These are phyloP conservation scores for Aleiodes alternator DNA, from an alignment of 2,888 invertebrate species.

Conservation along the genomic window DNA sequence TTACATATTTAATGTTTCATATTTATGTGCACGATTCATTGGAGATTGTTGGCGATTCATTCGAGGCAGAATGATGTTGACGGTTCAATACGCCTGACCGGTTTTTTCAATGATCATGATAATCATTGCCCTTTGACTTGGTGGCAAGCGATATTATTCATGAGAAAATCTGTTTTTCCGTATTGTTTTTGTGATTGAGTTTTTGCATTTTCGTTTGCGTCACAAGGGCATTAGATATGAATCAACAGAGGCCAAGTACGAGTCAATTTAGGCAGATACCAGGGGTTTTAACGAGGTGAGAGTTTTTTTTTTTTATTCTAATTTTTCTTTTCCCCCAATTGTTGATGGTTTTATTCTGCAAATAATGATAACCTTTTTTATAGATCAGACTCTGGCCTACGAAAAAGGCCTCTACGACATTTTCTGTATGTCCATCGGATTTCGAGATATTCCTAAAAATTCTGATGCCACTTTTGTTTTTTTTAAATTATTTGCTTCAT, in stretches of 20 bases:
- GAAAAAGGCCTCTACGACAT: no score
- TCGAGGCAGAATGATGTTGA: no score
- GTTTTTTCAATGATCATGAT: neutral
- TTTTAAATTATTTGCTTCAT: no score
- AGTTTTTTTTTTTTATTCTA: slow-evolving; percentile 7
- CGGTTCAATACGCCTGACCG: neutral
- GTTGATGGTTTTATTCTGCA: no score
- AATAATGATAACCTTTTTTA: no score
- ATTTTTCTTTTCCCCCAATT: neutral
- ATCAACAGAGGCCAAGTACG: slow-evolving; percentile 58
- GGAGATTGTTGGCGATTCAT: no score
- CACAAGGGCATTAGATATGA: slow-evolving; percentile 37
- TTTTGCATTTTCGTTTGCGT: neutral
- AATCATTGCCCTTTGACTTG: slow-evolving; percentile 18
- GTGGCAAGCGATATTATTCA: neutral
- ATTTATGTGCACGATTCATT: no score
- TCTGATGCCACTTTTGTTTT: no score
- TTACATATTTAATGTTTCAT: no score
- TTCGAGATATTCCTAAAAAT: no score
- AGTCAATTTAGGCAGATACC: slow-evolving; percentile 63
- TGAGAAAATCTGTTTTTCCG: neutral
- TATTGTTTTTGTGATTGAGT: slow-evolving; percentile 1
- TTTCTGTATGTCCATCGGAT: no score
- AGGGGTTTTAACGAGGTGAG: slow-evolving; percentile 60
- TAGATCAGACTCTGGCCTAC: no score